These are phyloP conservation scores for Camptogramma bilineatum DNA, from an alignment of 2,888 invertebrate species.

Conservation along the genomic window DNA sequence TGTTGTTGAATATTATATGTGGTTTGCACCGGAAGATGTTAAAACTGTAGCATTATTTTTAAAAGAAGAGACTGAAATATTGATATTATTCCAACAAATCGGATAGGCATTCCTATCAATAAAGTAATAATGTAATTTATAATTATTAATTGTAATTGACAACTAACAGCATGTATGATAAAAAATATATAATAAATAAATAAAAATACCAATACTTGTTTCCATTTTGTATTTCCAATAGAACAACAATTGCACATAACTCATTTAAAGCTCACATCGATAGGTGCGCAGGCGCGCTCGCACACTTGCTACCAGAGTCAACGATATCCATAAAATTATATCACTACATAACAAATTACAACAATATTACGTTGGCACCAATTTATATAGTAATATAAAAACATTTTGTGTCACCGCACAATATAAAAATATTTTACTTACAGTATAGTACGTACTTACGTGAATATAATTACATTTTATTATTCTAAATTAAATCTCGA, in stretches of 20 bases:
- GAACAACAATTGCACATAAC: constrained; percentile 82
- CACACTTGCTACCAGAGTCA: constrained; percentile 74
- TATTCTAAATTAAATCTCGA: constrained; percentile 81
- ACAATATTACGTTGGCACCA: constrained; percentile 85
- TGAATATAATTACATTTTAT: constrained; percentile 71
- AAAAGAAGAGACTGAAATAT: constrained; percentile 42
- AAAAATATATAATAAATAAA: constrained; percentile 31
- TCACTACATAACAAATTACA: constrained; percentile 85
- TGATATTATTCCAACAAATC: constrained; percentile 31
- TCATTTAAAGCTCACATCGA: constrained; percentile 75
- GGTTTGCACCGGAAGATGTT: constrained; percentile 3
- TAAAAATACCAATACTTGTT: constrained; percentile 60
- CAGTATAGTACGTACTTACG: constrained; percentile 68
- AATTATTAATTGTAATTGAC: constrained; percentile 20
- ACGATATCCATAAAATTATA: constrained; percentile 80
- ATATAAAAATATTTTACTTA: constrained; percentile 84
- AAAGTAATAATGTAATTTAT: constrained; percentile 21
- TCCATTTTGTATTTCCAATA: constrained; percentile 81
- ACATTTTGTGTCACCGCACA: constrained; percentile 78
- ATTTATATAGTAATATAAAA: constrained; percentile 79
- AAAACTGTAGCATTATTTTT: constrained; percentile 13
- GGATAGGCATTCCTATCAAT: constrained; percentile 22
- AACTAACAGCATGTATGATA: constrained; percentile 31
- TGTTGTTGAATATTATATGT: constrained; percentile 2
- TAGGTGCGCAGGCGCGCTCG: constrained; percentile 49